Percentiles rank a stretch among this genome's conserved stretches.
These are phyloP conservation scores for Aphidius colemani DNA, from an alignment of 2,888 invertebrate species.

Conservation along the genomic window DNA sequence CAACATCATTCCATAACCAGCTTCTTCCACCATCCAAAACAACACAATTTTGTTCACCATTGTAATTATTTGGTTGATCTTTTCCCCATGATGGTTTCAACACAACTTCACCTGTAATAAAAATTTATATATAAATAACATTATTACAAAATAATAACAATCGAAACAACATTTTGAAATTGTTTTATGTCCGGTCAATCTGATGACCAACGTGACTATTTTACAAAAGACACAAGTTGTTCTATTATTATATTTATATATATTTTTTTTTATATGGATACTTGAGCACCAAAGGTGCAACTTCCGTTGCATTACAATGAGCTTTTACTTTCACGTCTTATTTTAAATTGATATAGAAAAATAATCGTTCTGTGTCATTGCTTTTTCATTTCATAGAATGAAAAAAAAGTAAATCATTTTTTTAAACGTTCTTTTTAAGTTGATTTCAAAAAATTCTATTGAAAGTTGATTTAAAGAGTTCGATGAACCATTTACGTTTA, in stretches of 20 bases:
- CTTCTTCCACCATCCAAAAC: constrained; percentile 87
- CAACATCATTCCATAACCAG: constrained; percentile 95
- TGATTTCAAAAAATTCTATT: neutral
- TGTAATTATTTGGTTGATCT: constrained; percentile 94
- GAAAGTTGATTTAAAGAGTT: constrained; percentile 16
- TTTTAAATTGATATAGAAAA: constrained; percentile 33
- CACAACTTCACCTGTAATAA: constrained; percentile 77
- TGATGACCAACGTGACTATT: neutral
- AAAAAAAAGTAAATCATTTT: too few species aligned
- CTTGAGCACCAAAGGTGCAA: constrained; percentile 26
- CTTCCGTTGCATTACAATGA: constrained; percentile 40
- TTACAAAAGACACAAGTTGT: constrained; percentile 4
- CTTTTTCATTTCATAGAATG: too few species aligned
- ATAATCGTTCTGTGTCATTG: constrained; percentile 20
- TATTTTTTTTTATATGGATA: constrained; percentile 16
- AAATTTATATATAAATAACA: constrained; percentile 21
- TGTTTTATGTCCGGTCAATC: constrained; percentile 8
- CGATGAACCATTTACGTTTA: constrained; percentile 25
- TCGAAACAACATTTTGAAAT: constrained; percentile 2
- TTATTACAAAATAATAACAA: constrained; percentile 16
- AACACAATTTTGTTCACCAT: constrained; percentile 94
- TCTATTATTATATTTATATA: constrained; percentile 22
- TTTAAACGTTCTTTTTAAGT: too few species aligned
- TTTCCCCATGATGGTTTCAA: constrained; percentile 87
- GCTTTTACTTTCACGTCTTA: constrained; percentile 52